These are phyloP conservation scores for Athripsodes cinereus DNA, from an alignment of 2,888 invertebrate species.

Conservation along the genomic window DNA sequence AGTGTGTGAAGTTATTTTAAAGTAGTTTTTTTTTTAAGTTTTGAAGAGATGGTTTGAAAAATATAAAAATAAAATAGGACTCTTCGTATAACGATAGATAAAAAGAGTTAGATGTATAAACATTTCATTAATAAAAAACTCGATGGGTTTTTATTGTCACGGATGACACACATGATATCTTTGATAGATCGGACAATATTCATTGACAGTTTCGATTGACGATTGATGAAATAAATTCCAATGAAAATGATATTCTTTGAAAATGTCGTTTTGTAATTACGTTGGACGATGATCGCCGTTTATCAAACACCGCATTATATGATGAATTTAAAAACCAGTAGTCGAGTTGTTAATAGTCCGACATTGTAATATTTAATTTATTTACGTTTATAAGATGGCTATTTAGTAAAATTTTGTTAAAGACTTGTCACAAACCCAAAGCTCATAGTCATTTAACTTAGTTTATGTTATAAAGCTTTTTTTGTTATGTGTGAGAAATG, in stretches of 20 bases:
- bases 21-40: no score
- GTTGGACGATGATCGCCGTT: background rate
- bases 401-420: no score
- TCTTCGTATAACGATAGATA: no score
- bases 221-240: background rate
- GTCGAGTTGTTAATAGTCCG: background rate
- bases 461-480: no score
- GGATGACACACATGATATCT: slow-evolving; percentile 12
- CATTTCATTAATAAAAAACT: slow-evolving; percentile 5
- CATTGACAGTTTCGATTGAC: background rate
- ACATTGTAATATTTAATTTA: background rate
- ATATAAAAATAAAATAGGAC: no score
- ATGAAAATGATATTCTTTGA: background rate
- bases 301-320: background rate
- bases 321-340: no score
- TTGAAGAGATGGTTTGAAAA: no score
- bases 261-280: background rate
- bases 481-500: no score
- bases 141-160: background rate
- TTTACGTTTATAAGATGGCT: background rate
- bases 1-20: no score
- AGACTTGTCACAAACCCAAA: no score
- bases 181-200: background rate
- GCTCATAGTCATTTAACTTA: no score
- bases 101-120: no score